Base-by-base conservation (phyloP, 2,797 vertebrate species). In the Spondyliosoma cantharus region DNA sequence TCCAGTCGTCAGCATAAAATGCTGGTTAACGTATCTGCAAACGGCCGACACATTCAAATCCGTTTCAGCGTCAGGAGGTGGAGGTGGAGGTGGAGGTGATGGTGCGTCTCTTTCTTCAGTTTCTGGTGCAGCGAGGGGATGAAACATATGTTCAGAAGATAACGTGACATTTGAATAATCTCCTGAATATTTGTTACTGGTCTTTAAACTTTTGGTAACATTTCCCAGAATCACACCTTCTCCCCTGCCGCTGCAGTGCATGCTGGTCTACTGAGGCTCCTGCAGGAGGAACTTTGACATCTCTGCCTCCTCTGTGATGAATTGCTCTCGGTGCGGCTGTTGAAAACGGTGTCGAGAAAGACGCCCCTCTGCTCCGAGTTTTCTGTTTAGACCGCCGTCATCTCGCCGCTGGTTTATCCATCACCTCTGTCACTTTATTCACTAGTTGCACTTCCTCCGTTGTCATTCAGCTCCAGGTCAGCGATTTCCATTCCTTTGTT, bases 381-480 rank as follows among this genome's bases (percentile, higher is more conserved):
- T 60, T 57, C 14, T 68, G 56, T 63, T 63, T 0, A 37, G 53
- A 27, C 48, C 32, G 59, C 52, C 46, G 8, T 71, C 68, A 69
- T 82, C 64, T 46, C 53, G 11, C 59, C 29, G 1, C 42, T 5
- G 24, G 5, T 75, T 79, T 60, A 66, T 72, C 54, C 56, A 61
- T 74, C 71, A 70, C 53, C 57, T 61, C 27, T 67, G 45, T 69
- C 76, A 27, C 32, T 73, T 29, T 66, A 24, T 59, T 22, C 60
- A 49, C 27, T 2, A 25, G 63, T 61, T 50, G 43, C 64, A 42
- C 69, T 3, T 70, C 19, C 45, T 67, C 59, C 70, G 48, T 67
- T 80, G 75, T 80, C 78, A 54, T 74, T 82, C 70, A 61, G 67
- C 81, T 86, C 42, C 81, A 71, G 78, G 76, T 79, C 78, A 74